Percentiles rank a stretch among this genome's conserved stretches.
phyloP scores from a whole-genome alignment of 2,113 vertebrate genomes.

The Actenoides hombroni region DNA sequence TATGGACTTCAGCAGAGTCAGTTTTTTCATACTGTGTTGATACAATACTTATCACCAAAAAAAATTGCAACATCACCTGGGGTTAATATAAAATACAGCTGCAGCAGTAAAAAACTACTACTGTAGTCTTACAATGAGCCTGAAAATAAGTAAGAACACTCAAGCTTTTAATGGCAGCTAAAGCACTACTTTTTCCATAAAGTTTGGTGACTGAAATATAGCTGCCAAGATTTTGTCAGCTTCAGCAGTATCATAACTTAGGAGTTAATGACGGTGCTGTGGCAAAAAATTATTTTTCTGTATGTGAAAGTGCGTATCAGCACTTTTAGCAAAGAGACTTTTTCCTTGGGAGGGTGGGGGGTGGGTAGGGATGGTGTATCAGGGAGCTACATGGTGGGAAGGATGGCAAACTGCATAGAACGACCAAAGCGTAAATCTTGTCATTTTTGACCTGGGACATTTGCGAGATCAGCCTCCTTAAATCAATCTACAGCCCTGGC shows the following conservation, averaged over 20 bases:
- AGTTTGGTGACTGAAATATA: not conserved
- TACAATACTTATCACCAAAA: not conserved
- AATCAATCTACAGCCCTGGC: not conserved
- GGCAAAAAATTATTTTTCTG: not conserved
- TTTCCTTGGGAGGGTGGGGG: not conserved
- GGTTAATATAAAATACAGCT: not conserved
- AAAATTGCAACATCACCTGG: not conserved
- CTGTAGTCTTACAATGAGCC: not conserved
- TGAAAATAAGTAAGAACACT: not conserved
- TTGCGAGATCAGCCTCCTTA: not conserved
- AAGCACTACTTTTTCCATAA: not conserved
- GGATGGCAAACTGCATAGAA: not conserved
- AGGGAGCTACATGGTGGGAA: not conserved
- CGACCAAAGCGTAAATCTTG: not conserved
- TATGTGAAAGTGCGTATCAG: not conserved
- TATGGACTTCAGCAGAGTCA: not conserved
- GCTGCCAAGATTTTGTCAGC: not conserved
- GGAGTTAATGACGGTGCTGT: not conserved
- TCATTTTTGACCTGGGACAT: not conserved
- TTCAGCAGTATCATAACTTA: not conserved
- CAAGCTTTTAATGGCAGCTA: not conserved
- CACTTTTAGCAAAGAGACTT: not conserved
- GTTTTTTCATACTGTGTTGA: not conserved
- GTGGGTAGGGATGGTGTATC: not conserved
- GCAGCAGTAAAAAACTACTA: not conserved